phyloP scores from a whole-genome alignment of 2,888 invertebrate species.

The Arge pagana region DNA sequence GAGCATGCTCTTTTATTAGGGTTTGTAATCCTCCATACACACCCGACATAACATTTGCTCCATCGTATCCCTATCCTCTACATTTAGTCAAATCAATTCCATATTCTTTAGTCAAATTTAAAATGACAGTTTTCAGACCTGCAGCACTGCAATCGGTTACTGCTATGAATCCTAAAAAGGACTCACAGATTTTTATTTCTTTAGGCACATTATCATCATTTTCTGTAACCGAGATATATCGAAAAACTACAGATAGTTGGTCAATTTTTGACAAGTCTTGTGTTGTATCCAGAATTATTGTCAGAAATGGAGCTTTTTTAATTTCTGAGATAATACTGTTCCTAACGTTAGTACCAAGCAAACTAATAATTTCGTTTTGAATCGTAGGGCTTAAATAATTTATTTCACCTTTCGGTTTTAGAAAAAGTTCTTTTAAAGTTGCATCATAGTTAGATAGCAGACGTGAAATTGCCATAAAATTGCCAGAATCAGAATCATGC shows the following conservation, averaged over 20 bases:
- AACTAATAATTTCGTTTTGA: conserved; percentile 27
- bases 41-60: conserved; percentile 31
- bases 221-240: conserved; percentile 27
- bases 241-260: conserved; percentile 33
- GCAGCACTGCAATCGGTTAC: conserved; percentile 19
- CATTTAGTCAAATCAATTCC: conserved; percentile 22
- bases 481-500: too few relatives aligned
- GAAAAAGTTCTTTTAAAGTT: conserved; percentile 27
- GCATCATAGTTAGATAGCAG: conserved; percentile 32
- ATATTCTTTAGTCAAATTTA: conserved; percentile 9
- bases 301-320: conserved; percentile 25
- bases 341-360: conserved; percentile 6
- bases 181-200: conserved; percentile 25
- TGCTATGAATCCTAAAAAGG: conserved; percentile 25
- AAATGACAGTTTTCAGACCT: conserved; percentile 21
- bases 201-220: conserved; percentile 22
- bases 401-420: conserved; percentile 24
- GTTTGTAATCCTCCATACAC: conserved; percentile 30
- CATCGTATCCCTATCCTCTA: conserved; percentile 34
- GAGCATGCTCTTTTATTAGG: conserved; percentile 24
- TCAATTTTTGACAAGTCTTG: conserved; percentile 31
- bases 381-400: conserved; percentile 34
- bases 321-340: conserved; percentile 2
- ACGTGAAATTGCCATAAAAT: conserved; percentile 33
- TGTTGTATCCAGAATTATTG: conserved; percentile 27